These are phyloP conservation scores for Machaerirhynchus nigripectus DNA, from an alignment of 2,113 vertebrate genomes.

Conservation along the genomic window DNA sequence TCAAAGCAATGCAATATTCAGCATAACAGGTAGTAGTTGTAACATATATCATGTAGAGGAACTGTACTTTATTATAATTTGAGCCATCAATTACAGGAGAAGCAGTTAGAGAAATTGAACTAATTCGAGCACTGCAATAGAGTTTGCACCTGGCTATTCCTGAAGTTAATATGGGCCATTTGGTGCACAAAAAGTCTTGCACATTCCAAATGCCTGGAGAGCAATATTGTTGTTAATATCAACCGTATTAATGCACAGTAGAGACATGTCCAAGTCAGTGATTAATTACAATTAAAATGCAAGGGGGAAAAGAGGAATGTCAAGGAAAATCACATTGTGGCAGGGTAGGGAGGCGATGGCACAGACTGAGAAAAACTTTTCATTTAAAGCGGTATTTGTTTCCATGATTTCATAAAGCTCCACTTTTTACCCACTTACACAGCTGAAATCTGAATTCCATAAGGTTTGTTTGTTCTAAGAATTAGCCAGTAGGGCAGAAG, in stretches of 20 bases:
- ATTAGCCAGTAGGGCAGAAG: constrained; percentile 19
- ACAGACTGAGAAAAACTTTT: not conserved
- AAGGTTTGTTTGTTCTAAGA: constrained; percentile 5
- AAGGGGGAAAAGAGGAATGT: not conserved
- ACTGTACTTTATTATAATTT: constrained; percentile 46
- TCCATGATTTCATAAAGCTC: constrained; percentile 10
- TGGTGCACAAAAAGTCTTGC: constrained; percentile 44
- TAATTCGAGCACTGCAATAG: constrained; percentile 50
- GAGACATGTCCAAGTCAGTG: not conserved
- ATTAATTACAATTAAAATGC: constrained; percentile 25
- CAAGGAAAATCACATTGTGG: not conserved
- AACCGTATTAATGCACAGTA: constrained; percentile 6
- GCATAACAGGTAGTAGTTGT: constrained; percentile 44
- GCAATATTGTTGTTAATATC: constrained; percentile 46
- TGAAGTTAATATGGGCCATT: constrained; percentile 58
- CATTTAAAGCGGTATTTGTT: constrained; percentile 19
- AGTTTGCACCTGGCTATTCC: constrained; percentile 51
- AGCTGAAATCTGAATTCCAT: constrained; percentile 11
- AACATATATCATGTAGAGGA: constrained; percentile 52
- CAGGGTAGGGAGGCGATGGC: not conserved
- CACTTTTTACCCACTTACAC: constrained; percentile 3
- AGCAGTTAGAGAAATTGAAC: constrained; percentile 56
- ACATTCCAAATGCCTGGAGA: constrained; percentile 13
- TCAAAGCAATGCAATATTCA: constrained; percentile 62
- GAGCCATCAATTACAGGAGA: constrained; percentile 44